Base-by-base conservation (phyloP, 2,888 invertebrate species). In the Lordiphosa andalusiaca region DNA sequence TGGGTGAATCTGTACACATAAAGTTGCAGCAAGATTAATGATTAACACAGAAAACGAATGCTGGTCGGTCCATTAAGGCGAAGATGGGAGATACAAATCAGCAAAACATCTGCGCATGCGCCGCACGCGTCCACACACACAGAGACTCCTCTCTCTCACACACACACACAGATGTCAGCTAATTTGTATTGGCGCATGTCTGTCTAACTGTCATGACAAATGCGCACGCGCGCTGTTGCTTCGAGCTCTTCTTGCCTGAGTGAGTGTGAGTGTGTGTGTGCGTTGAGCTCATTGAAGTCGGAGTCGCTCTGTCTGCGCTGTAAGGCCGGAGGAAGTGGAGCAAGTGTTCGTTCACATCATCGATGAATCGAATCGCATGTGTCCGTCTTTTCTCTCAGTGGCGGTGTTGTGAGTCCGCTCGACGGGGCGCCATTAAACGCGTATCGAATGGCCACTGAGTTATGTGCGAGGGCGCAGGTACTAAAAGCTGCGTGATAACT, bases 291-390 rank as follows among this genome's bases (percentile, higher is more conserved):
- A 10, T 49, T 40, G 56, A 6, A 53, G 35, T 53, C 67, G 84
- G 81, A 80, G 77, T 71, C 77, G 56, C 67, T 52, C 73, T 81
- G 77, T 78, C 77, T 78, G 69, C 74, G 63, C 40, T 65, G 81
- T 73, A 80, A 70, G 47, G 48, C 52, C 39, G 46, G 67, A 50
- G 60, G 66, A 83, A 77, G 71, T 77, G 61, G 77, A 80, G 77
- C 84, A 77, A 80, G 80, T 77, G 76, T 61, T 41, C 12, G 6
- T 23, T 23, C 23, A n/a, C 23, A 41, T 16, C 23, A 41, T 16
- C 16, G 16, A 16, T 16, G 16, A 16, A 7, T 41, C 41, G 16
- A 16, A 7, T 41, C 41, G 25, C 10, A 9, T 39, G 39, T 38
- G 16, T 38, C 16, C 16, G 16, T 16, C 16, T 16, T 23, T 23